Evolutionary conservation across 1,140 invertebrate species (phyloP).

Genomic region (Dendrolimus punctatus): DNA sequence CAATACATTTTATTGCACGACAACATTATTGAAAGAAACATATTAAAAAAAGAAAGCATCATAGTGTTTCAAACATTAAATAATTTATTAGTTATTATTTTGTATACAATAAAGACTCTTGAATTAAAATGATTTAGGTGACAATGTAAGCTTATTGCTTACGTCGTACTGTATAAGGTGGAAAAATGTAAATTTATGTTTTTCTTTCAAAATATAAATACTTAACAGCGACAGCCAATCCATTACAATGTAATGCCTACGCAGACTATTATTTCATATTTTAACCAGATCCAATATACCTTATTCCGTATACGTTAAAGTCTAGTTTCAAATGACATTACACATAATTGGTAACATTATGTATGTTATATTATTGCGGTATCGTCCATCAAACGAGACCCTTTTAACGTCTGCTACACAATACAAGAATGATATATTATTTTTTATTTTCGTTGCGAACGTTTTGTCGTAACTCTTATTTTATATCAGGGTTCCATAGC

Average conservation of each 20-base stretch:
- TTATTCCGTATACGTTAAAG: not conserved
- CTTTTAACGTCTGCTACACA: slow-evolving; percentile 15
- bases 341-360: not conserved
- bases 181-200: no score
- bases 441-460: no score
- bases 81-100: no score
- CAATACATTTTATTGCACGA: no score
- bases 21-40: no score
- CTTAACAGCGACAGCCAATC: slow-evolving; percentile 13
- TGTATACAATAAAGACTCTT: not conserved
- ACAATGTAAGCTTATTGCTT: not conserved
- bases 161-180: no score
- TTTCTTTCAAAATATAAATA: not conserved
- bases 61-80: no score
- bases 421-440: slow-evolving; percentile 11
- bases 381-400: slow-evolving; percentile 14
- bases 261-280: slow-evolving; percentile 3
- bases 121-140: not conserved
- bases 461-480: no score
- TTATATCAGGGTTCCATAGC: no score
- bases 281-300: not conserved
- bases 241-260: slow-evolving; percentile 9
- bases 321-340: not conserved
- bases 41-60: no score
- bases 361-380: slow-evolving; percentile 1